These are phyloP conservation scores for Cephus sareptanus DNA, from an alignment of 2,888 invertebrate genomes.

Conservation along the genomic window DNA sequence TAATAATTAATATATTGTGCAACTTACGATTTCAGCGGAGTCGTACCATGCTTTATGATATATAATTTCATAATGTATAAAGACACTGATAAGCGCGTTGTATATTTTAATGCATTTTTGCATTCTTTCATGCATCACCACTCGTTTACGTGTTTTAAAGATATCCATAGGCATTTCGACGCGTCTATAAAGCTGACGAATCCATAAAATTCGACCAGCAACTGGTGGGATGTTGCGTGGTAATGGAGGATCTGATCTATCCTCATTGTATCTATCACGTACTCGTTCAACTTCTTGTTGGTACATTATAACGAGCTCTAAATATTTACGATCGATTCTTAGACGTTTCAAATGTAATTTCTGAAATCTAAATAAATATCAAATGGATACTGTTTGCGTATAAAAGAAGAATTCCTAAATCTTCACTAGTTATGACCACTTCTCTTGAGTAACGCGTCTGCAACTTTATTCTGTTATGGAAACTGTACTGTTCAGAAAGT, in stretches of 20 bases:
- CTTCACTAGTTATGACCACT: too few species aligned
- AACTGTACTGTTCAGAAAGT: neutral
- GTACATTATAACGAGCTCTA: constrained; percentile 76
- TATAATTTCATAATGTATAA: constrained; percentile 85
- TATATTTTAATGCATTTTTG: constrained; percentile 81
- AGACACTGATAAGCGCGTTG: constrained; percentile 82
- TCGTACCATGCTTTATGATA: constrained; percentile 86
- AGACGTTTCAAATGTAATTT: constrained; percentile 78
- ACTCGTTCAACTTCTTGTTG: constrained; percentile 77
- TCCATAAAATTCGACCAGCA: constrained; percentile 85
- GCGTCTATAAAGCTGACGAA: constrained; percentile 79
- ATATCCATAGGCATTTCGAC: constrained; percentile 82
- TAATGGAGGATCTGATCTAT: constrained; percentile 78
- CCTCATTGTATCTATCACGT: constrained; percentile 82
- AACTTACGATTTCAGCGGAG: constrained; percentile 77
- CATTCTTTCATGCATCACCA: constrained; percentile 74
- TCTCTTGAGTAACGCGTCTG: neutral
- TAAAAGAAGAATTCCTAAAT: neutral
- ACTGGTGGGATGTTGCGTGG: constrained; percentile 84
- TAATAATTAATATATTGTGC: constrained; percentile 11
- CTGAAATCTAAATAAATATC: constrained; percentile 71
- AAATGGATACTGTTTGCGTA: neutral
- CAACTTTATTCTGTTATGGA: neutral
- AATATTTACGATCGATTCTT: constrained; percentile 79
- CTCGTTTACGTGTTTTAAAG: constrained; percentile 64